Base-by-base conservation (phyloP, 2,113 vertebrate genomes). In the Scomber scombrus region DNA sequence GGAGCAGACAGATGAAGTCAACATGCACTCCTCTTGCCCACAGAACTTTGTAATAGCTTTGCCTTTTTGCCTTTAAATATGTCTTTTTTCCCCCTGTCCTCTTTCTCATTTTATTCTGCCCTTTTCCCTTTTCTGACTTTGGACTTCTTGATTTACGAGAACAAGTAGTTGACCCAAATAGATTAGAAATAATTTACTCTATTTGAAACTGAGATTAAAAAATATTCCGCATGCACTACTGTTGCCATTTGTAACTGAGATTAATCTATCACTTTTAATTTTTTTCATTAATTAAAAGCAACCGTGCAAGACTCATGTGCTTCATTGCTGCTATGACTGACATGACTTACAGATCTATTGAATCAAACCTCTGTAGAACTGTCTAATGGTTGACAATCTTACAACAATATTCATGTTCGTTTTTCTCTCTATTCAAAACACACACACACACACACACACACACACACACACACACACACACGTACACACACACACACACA, bases 1-100 rank as follows among this genome's bases (percentile, higher is more conserved):
- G 80, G 78, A 85, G 64, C 62, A 81, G 80, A 85, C 94, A 93
- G 90, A 92, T 91, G 91, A 90, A 92, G 93, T 91, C 91, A 92
- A 92, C 90, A 92, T 89, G 82, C 85, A 56, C 91, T 82, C 68
- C 70, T 86, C 77, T 78, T 90, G 64, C 87, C 70, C 88, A 76
- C 69, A 86, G 87, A 93, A 93, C 91, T 93, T 85, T 85, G 55
- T 89, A 90, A 91, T 88, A 80, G 82, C 73, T 86, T 80, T 89
- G 78, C 73, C 81, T 85, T 26, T 88, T 87, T 84, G 60, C 83
- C 70, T 88, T 85, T 65, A 71, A n/a, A 66, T 68, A 70, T 71
- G n/a, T 49, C 52, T 78, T 72, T 71, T 29, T n/a, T 61, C 11
- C 51, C 19, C 40, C 26, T 51, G 57, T 78, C 31, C 65, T 26